Evolutionary conservation across 2,888 invertebrate species (phyloP).

Genomic region (Sisyra nigra): DNA sequence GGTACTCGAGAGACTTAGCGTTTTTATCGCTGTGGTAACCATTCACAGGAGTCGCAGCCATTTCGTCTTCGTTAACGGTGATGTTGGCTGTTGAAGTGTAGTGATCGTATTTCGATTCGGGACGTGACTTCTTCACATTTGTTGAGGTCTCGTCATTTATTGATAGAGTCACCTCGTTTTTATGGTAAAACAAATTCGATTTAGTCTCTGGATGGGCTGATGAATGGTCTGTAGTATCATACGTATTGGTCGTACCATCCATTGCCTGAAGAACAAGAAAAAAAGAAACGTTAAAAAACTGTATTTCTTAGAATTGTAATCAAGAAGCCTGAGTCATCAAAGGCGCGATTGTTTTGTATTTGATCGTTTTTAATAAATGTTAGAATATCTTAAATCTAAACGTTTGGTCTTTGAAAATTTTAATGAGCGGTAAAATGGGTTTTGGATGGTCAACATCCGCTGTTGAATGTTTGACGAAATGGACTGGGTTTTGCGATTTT

Average conservation of each 20-base stretch:
- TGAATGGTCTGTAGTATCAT: constrained; percentile 1
- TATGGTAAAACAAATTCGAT: constrained; percentile 21
- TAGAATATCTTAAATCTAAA: too few species aligned
- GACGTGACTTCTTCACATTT: constrained; percentile 13
- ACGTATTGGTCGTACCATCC: neutral
- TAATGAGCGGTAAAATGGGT: too few species aligned
- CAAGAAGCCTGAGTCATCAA: too few species aligned
- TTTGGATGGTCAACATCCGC: too few species aligned
- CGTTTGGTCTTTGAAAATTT: too few species aligned
- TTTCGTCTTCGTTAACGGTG: constrained; percentile 22
- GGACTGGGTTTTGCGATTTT: too few species aligned
- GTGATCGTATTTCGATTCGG: constrained; percentile 23
- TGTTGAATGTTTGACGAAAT: too few species aligned
- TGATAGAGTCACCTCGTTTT: constrained; percentile 26
- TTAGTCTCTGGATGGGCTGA: neutral
- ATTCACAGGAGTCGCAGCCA: constrained; percentile 8
- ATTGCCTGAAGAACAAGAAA: neutral
- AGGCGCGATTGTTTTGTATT: too few species aligned
- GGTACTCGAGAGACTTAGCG: constrained; percentile 18
- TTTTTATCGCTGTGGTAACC: neutral
- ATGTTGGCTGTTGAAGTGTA: constrained; percentile 25
- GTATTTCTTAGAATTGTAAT: too few species aligned
- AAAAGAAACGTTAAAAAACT: neutral
- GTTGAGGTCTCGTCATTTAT: constrained; percentile 21
- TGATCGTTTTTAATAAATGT: too few species aligned